phyloP scores from a whole-genome alignment of 2,797 vertebrate genomes.

The Anolis apletophallus region DNA sequence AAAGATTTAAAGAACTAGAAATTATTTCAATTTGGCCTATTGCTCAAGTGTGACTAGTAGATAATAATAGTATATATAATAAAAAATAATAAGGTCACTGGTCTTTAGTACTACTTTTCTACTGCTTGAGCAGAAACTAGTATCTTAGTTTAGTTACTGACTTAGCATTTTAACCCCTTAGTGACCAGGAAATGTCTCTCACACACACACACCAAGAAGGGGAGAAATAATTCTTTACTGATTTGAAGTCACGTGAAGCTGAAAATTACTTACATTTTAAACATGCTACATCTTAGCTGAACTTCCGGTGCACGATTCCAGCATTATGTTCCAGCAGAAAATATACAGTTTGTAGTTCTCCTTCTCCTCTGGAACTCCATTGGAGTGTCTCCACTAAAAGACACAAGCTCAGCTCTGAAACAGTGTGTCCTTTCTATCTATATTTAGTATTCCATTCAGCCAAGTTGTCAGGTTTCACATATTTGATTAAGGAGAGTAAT shows the following conservation, averaged over 20 bases:
- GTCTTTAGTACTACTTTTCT: conserved; percentile 18
- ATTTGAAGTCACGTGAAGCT: conserved; percentile 22
- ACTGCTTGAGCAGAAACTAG: not conserved
- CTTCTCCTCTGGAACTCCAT: conserved; percentile 47
- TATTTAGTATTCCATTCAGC: conserved; percentile 72
- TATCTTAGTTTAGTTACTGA: conserved; percentile 15
- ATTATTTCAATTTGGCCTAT: conserved; percentile 22
- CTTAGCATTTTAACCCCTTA: accelerated
- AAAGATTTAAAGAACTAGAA: conserved; percentile 12
- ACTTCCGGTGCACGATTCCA: conserved; percentile 24
- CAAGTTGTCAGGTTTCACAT: conserved; percentile 46
- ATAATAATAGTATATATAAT: conserved; percentile 11
- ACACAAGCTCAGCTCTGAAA: conserved; percentile 57
- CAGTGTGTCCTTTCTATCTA: conserved; percentile 60
- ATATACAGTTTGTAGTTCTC: conserved; percentile 16
- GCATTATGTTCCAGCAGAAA: conserved; percentile 40
- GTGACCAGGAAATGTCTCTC: conserved; percentile 1
- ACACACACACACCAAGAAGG: not conserved
- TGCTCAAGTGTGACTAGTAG: not conserved
- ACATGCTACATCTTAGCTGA: conserved; percentile 5
- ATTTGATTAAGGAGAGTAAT: conserved; percentile 12
- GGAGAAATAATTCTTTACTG: conserved; percentile 39
- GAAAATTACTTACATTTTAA: conserved; percentile 74
- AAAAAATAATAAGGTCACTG: conserved; percentile 12
- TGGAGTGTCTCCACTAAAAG: conserved; percentile 16